Conservation (phyloP, 2,888 invertebrate species). For the Pilophorus perplexus region DNA sequence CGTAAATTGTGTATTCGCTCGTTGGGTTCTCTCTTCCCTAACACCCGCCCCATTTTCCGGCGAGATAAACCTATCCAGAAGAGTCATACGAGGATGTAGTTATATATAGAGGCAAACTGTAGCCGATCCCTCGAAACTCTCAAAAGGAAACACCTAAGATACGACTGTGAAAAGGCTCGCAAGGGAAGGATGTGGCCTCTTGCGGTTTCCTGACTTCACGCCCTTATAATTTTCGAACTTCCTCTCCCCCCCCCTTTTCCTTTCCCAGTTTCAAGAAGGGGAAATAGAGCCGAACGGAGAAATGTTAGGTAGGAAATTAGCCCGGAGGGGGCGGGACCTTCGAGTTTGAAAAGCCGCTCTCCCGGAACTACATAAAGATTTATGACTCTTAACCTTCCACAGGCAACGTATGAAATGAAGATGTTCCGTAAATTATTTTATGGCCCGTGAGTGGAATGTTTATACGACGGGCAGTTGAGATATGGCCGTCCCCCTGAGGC, state of each 20-base stretch:
- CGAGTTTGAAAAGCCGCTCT: constrained; percentile 1
- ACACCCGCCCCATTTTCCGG: no score
- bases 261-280: no score
- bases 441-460: constrained; percentile 12
- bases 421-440: constrained; percentile 31
- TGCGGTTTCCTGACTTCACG: constrained; percentile 25
- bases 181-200: background rate
- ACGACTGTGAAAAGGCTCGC: background rate
- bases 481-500: no score
- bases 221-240: constrained; percentile 35
- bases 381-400: constrained; percentile 4
- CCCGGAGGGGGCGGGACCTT: constrained; percentile 19
- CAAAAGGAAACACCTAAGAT: constrained; percentile 3
- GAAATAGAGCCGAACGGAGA: constrained; percentile 28
- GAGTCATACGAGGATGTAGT: no score
- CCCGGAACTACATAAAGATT: constrained; percentile 19
- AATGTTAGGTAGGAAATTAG: constrained; percentile 23
- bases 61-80: no score
- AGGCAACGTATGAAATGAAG: constrained; percentile 21
- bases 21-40: no score
- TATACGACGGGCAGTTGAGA: background rate
- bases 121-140: background rate
- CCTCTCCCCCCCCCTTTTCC: constrained; percentile 9
- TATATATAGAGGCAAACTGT: no score
- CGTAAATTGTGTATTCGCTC: no score